Conservation (phyloP, 2,888 invertebrate species). For the Lasiommata megera region DNA sequence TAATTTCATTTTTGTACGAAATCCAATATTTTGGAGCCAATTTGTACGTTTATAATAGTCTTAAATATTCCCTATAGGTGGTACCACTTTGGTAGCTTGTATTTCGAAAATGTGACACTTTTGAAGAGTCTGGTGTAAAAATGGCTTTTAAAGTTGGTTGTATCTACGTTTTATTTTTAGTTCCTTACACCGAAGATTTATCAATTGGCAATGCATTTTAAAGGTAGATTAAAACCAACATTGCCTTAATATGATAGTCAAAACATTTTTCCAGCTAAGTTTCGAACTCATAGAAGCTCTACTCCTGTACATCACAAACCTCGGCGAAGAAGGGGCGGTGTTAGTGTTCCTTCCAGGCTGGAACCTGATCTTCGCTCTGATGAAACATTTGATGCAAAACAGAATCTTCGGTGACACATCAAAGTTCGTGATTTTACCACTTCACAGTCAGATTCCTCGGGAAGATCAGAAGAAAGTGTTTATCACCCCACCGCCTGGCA, state of each 20-base stretch:
- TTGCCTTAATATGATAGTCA: background rate
- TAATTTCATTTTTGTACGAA: no score
- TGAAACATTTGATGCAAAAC: conserved; percentile 90
- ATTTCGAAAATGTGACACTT: no score
- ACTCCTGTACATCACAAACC: conserved; percentile 82
- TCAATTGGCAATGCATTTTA: no score
- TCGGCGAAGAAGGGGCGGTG: conserved; percentile 90
- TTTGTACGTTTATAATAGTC: no score
- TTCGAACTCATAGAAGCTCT: conserved; percentile 95
- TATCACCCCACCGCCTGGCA: conserved; percentile 89
- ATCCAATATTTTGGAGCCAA: no score
- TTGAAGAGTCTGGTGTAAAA: no score
- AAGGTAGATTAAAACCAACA: no score
- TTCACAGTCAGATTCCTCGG: conserved; percentile 98
- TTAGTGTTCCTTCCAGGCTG: conserved; percentile 97
- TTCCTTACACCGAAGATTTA: no score
- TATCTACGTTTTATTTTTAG: no score
- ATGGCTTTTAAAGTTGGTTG: no score
- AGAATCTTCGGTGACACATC: conserved; percentile 82
- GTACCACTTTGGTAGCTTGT: no score
- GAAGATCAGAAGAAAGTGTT: conserved; percentile 98
- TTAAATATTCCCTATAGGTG: no score
- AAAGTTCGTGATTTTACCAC: conserved; percentile 90
- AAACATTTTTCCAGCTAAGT: conserved; percentile 79
- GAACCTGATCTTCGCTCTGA: conserved; percentile 96